Evolutionary conservation across 1,140 invertebrate species (phyloP).

Genomic region (Drosophila mayri): DNA sequence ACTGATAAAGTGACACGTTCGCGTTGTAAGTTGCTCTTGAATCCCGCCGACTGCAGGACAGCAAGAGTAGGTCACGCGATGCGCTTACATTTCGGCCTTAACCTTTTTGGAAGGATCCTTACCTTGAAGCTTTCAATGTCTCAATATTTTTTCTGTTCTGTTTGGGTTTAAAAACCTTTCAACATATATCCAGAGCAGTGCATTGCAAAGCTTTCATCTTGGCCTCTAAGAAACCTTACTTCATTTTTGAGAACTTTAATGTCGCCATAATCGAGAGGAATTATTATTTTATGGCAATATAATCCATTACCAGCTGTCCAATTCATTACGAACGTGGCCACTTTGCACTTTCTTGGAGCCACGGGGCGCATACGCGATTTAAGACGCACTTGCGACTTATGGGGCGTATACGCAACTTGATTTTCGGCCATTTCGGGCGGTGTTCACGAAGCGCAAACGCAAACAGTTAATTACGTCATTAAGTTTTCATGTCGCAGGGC

Average conservation of each 20-base stretch:
- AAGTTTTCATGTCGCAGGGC: conserved; percentile 74
- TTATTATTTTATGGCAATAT: not conserved
- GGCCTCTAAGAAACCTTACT: not conserved
- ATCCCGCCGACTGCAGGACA: conserved; percentile 20
- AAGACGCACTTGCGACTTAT: conserved; percentile 12
- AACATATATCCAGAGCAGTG: no score
- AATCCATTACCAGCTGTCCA: not conserved
- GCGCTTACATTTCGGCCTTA: conserved; percentile 46
- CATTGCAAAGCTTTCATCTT: no score
- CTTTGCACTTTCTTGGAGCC: not conserved
- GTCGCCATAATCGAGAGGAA: not conserved
- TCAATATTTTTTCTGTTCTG: no score
- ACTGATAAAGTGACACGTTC: conserved; percentile 53
- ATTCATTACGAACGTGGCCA: not conserved
- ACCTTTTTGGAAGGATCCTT: not conserved
- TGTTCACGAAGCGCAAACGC: conserved; percentile 68
- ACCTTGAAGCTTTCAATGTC: not conserved
- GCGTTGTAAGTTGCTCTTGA: conserved; percentile 33
- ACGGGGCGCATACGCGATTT: conserved; percentile 55
- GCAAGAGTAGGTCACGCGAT: conserved; percentile 57
- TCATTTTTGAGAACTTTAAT: not conserved
- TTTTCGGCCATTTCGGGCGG: conserved; percentile 29
- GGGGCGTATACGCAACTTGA: conserved; percentile 57
- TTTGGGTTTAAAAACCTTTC: no score
- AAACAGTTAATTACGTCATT: conserved; percentile 82